Percentiles rank a stretch among this genome's conserved stretches.
Conservation (phyloP, 2,113 vertebrate species). For the Anhinga rufa region DNA sequence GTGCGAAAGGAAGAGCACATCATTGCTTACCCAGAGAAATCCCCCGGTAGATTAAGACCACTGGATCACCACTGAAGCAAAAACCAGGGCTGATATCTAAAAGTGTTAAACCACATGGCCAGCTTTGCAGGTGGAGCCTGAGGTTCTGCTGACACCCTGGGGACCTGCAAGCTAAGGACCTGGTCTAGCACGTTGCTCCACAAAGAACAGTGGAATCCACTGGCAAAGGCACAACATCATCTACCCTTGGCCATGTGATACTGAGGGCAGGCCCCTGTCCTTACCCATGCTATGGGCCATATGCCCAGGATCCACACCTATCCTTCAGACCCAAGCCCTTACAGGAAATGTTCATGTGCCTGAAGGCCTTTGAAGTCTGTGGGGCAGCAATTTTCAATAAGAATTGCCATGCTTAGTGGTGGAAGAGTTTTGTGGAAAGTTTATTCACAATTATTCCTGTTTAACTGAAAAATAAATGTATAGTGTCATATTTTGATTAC, state of each 20-base stretch:
- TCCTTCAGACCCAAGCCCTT: background rate
- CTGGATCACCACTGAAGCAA: background rate
- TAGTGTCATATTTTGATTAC: background rate
- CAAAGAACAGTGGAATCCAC: background rate
- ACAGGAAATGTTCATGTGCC: background rate
- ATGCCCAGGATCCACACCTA: background rate
- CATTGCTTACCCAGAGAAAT: background rate
- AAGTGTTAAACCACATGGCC: fast-evolving
- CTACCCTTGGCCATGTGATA: background rate
- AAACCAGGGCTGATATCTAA: background rate
- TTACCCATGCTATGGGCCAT: background rate
- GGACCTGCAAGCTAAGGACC: background rate
- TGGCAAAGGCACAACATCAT: background rate
- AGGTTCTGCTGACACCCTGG: background rate
- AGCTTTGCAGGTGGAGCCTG: background rate
- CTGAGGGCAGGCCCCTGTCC: background rate
- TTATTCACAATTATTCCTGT: background rate
- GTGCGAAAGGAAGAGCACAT: background rate
- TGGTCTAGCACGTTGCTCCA: background rate
- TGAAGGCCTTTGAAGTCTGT: background rate
- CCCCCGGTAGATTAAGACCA: background rate
- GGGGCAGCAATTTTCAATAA: background rate
- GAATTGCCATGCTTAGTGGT: background rate
- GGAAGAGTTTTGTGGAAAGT: background rate
- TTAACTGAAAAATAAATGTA: background rate